Evolutionary conservation across 2,113 vertebrate genomes (phyloP).

Genomic region (Hippopotamus amphibius): DNA sequence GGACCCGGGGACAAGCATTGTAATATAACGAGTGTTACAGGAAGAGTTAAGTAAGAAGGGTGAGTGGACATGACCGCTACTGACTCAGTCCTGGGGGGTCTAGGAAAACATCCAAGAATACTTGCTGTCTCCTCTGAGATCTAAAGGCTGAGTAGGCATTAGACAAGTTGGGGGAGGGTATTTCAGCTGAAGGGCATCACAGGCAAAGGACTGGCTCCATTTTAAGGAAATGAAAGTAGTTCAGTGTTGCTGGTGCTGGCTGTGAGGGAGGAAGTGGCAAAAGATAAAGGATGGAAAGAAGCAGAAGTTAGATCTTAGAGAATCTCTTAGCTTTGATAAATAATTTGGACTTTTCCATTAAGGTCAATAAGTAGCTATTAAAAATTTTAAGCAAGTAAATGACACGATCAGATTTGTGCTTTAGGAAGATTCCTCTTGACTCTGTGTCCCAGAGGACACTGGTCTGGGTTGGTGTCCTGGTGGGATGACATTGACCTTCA

Average conservation of each 20-base stretch:
- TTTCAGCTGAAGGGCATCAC: not conserved
- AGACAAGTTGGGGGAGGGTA: not conserved
- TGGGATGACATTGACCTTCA: not conserved
- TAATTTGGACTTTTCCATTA: constrained; percentile 6
- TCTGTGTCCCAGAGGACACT: not conserved
- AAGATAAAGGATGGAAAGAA: not conserved
- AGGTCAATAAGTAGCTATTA: not conserved
- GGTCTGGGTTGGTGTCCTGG: not conserved
- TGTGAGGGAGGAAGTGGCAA: not conserved
- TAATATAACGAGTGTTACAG: not conserved
- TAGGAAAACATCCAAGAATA: not conserved
- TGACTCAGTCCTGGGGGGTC: not conserved
- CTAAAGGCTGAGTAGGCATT: not conserved
- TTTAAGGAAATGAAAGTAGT: constrained; percentile 55
- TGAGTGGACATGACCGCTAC: not conserved
- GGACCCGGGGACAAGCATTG: not conserved
- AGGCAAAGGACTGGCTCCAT: not conserved
- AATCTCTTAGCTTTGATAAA: not conserved
- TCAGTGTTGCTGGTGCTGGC: not conserved
- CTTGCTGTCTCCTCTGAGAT: not conserved
- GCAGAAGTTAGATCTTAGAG: not conserved
- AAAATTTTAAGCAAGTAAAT: not conserved
- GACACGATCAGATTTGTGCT: not conserved
- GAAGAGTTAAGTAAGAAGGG: not conserved
- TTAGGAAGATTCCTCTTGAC: not conserved